A percentile compares a stretch with the other conserved stretches of the same genome.
phyloP scores from a whole-genome alignment of 2,888 invertebrate genomes.

The Serripes groenlandicus region DNA sequence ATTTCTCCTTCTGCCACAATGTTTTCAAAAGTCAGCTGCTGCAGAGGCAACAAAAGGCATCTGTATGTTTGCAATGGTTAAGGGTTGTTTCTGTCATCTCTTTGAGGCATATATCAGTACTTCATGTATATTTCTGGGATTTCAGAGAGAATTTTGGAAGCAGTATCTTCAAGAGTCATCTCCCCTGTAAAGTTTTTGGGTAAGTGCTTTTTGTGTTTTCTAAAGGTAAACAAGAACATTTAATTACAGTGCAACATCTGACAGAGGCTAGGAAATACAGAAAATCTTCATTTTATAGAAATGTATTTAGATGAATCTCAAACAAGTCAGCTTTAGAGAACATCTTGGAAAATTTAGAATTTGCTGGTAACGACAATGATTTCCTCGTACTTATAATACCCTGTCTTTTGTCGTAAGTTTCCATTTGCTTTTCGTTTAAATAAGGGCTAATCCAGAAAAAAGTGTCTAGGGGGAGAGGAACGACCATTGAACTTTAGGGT shows the following conservation, averaged over 20 bases:
- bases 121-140: background rate
- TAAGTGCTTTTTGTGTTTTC: conserved; percentile 6
- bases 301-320: too few relatives aligned
- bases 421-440: too few relatives aligned
- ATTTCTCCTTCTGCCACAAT: background rate
- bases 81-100: too few relatives aligned
- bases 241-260: too few relatives aligned
- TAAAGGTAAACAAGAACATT: too few relatives aligned
- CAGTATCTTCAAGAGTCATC: background rate
- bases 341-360: background rate
- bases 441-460: too few relatives aligned
- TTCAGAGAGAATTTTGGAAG: conserved; percentile 29
- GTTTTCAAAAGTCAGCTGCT: background rate
- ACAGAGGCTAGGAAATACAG: too few relatives aligned
- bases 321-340: background rate
- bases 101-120: background rate
- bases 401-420: too few relatives aligned
- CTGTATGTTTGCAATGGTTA: background rate
- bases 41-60: background rate
- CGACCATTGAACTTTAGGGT: too few relatives aligned
- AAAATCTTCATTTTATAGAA: too few relatives aligned
- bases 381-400: too few relatives aligned
- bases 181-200: conserved; percentile 28
- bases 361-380: conserved; percentile 1
- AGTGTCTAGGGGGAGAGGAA: too few relatives aligned